Evolutionary conservation across 2,797 vertebrate species (phyloP).

Genomic region (Eulemur mongoz): DNA sequence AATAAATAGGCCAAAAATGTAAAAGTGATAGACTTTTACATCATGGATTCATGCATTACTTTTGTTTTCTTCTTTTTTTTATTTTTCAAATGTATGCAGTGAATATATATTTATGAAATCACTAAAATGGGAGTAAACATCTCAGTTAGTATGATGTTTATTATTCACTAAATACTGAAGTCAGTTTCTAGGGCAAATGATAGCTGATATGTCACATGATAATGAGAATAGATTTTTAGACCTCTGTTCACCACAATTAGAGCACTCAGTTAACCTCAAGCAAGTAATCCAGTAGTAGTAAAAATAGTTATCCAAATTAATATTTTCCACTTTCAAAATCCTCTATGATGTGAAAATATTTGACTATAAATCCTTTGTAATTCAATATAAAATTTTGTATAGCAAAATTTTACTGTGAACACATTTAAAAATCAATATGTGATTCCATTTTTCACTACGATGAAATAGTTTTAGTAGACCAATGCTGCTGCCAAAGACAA

Average conservation of each 20-base stretch:
- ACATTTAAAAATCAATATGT: neutral
- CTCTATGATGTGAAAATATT: neutral
- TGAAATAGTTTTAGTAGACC: neutral
- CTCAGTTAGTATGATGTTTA: neutral
- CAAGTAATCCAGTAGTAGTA: neutral
- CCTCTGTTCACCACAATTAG: neutral
- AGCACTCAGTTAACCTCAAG: neutral
- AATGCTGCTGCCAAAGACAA: neutral
- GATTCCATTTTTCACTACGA: neutral
- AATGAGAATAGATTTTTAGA: neutral
- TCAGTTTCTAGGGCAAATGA: neutral
- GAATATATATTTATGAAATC: neutral
- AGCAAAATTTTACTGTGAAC: neutral
- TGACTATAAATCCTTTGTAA: neutral
- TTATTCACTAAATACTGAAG: constrained; percentile 8
- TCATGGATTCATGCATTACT: neutral
- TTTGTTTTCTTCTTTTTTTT: neutral
- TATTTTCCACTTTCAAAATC: constrained; percentile 24
- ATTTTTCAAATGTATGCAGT: neutral
- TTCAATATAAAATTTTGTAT: neutral
- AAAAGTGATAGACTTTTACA: neutral
- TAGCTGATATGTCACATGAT: neutral
- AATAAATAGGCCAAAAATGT: neutral
- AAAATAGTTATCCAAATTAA: neutral
- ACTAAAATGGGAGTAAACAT: neutral